Base-by-base conservation (phyloP, 2,888 invertebrate species). In the Brachyptera risi region DNA sequence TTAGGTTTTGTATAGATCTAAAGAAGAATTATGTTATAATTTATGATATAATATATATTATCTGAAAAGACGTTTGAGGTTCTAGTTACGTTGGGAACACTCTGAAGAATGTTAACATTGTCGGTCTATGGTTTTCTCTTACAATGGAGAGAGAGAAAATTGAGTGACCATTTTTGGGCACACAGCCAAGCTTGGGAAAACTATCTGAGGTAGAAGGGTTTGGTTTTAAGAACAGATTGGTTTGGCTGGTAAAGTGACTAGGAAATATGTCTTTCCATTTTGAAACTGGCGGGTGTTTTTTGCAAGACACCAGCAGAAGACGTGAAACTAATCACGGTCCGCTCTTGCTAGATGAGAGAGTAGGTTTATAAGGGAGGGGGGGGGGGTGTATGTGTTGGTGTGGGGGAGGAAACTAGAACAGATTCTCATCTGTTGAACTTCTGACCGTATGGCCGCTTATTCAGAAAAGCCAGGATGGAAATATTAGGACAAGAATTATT, bases 81-180 rank as follows among this genome's bases (percentile, higher is more conserved):
- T n/a, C n/a, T n/a, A n/a, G n/a, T n/a, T n/a, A n/a, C n/a, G n/a
- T n/a, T 5, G 31, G 11, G 11, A 31, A 31, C 31, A 31, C 31
- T 31, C 11, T 31, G 31, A 31, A 31, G 31, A 47, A 47, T 47
- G 47, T 47, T 47, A 21, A 47, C 47, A 47, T 47, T 47, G 47
- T 47, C 23, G 31, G n/a, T n/a, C n/a, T n/a, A n/a, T 31, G 31
- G 31, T 31, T 31, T n/a, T 31, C 31, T 31, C 31, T 11, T n/a
- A n/a, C n/a, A n/a, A n/a, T n/a, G n/a, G n/a, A n/a, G n/a, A n/a
- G n/a, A 31, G 31, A 5, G 5, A 11, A 31, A 31, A 31, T 31
- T 31, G 5, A 31, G 31, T 31, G 31, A 11, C 5, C 31, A 31
- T 31, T 31, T n/a, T 31, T 31, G 31, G 31, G 31, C 31, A 31